phyloP scores from a whole-genome alignment of 2,888 invertebrate genomes.

The Cosmia trapezina region DNA sequence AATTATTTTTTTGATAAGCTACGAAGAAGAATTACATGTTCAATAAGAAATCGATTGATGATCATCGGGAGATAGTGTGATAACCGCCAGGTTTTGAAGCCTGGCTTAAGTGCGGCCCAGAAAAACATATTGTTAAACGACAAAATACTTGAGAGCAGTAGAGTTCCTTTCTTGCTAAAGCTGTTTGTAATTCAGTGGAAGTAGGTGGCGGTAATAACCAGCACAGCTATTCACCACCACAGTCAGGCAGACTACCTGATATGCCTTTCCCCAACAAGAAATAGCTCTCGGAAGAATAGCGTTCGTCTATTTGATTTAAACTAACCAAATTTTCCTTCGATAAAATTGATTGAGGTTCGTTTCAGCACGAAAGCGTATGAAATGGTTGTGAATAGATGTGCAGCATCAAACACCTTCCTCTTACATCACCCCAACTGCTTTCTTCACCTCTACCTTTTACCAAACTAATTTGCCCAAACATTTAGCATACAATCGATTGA shows the following conservation, averaged over 20 bases:
- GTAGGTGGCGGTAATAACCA: not conserved
- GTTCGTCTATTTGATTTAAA: too few relatives aligned
- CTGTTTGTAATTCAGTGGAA: not conserved
- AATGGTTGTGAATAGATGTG: too few relatives aligned
- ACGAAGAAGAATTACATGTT: not conserved
- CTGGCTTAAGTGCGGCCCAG: not conserved
- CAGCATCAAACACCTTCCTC: not conserved
- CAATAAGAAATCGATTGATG: not conserved
- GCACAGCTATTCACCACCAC: not conserved
- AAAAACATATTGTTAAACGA: too few relatives aligned
- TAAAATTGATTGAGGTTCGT: too few relatives aligned
- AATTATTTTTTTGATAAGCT: too few relatives aligned
- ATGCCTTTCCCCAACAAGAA: too few relatives aligned
- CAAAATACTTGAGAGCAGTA: not conserved
- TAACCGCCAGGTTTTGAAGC: not conserved
- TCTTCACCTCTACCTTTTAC: not conserved
- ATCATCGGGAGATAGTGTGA: not conserved
- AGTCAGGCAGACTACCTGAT: too few relatives aligned
- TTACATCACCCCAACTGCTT: not conserved
- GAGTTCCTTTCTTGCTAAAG: not conserved
- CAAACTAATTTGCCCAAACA: conserved; percentile 15
- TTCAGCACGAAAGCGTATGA: too few relatives aligned
- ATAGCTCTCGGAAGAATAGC: too few relatives aligned
- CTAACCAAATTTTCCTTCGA: too few relatives aligned
- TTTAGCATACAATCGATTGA: conserved; percentile 23